Evolutionary conservation across 2,797 vertebrate genomes (phyloP), one percentile per base, ranked within the genome.

Genomic region (Strix occidentalis): DNA sequence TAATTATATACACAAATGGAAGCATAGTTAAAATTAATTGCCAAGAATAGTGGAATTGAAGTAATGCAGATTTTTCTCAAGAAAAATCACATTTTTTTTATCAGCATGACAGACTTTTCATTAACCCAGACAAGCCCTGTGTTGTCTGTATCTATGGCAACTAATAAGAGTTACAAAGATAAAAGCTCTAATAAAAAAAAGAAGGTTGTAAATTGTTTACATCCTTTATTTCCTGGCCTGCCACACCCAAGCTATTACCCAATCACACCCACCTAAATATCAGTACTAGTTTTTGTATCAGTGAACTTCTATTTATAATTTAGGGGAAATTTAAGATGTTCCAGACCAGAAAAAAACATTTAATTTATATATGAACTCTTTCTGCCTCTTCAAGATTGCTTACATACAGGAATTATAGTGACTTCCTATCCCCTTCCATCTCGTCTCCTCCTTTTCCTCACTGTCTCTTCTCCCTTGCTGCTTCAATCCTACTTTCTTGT

Each of bases 121-220:
- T 97, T 95, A 97, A 97, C 84, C 65, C 93, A 97, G 97, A 97
- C 94, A 96, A 58, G 85, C 70, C 83, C 87, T 96, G 93, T 97
- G 96, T 97, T 97, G 96, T 97, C 95, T 89, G 97, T 98, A 97
- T 98, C 98, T 97, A 98, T 98, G 96, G 97, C 93, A 97, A 98
- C 96, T 61, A 57, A 92, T 92, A 91, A 87, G 65, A 93, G 94
- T 95, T 88, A 63, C 96, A 90, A 89, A 97, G 91, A 91, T 82
- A 97, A 96, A 96, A 63, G 89, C 76, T 93, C 92, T 89, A 93
- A 88, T 87, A 72, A 95, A 93, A 90, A 61, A 80, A 96, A 97
- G 16, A 97, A 91, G 90, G 89, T 78, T 92, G 93, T 83, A 93
- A 95, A 97, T 96, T 93, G 95, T 97, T 97, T 97, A 86, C 68